These are phyloP conservation scores for Megaceryle torquata DNA, from an alignment of 2,113 vertebrate species.

Conservation along the genomic window DNA sequence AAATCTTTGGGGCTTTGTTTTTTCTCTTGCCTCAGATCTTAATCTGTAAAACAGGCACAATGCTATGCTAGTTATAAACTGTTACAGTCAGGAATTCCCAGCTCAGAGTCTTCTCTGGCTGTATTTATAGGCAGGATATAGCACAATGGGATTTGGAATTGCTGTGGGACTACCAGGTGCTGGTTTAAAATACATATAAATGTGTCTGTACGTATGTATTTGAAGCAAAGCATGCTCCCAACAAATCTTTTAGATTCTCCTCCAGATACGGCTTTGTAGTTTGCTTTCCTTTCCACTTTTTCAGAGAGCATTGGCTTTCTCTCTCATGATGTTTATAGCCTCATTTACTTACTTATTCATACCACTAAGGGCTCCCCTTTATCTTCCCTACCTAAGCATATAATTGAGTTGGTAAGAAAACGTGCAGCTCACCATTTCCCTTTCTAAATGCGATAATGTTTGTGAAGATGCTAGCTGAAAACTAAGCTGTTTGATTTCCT, in stretches of 20 bases:
- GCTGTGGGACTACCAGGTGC: conserved; percentile 5
- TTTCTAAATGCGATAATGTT: not conserved
- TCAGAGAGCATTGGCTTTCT: not conserved
- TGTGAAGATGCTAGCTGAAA: not conserved
- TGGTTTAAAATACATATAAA: not conserved
- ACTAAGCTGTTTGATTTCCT: conserved; percentile 12
- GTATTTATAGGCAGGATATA: conserved; percentile 25
- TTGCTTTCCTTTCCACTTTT: not conserved
- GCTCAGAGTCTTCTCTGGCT: not conserved
- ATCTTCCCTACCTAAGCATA: not conserved
- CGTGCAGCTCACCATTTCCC: not conserved
- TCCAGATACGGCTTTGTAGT: not conserved
- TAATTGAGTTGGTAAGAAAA: not conserved
- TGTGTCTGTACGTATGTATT: accelerated
- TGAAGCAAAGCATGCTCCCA: not conserved
- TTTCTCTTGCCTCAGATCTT: conserved; percentile 52
- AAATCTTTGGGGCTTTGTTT: conserved; percentile 64
- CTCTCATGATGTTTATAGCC: not conserved
- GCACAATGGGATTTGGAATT: conserved; percentile 20
- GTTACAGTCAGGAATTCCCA: conserved; percentile 48
- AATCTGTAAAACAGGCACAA: conserved; percentile 64
- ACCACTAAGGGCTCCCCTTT: not conserved
- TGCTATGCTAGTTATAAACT: conserved; percentile 62
- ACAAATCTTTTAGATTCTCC: not conserved
- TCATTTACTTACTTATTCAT: not conserved